Evolutionary conservation across 2,797 vertebrate species (phyloP), one percentile per base, ranked within the genome.

Genomic region (Sorex maritimensis): DNA sequence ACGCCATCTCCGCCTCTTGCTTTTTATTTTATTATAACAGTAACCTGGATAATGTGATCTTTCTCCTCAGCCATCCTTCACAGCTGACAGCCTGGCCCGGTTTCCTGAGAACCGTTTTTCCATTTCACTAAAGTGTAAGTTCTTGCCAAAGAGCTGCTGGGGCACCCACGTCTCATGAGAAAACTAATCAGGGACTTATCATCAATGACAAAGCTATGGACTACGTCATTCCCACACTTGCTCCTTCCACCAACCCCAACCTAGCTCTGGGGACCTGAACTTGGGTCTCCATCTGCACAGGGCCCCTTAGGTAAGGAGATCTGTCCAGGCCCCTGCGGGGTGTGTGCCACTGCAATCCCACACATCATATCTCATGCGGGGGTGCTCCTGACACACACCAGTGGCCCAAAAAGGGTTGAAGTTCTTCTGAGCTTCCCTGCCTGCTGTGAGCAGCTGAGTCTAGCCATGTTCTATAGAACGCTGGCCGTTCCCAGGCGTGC

Each of bases 11-110:
- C 0, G 4, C 67, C 69, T 81, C 71, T 81, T 0, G 0, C 72
- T 83, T 81, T 87, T 87, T 81, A 6, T 92, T 95, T 87, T 91
- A 72, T 95, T 94, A 88, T 7, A 26, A 2, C 0, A 1, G 38
- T 86, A 94, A 95, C 93, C 87, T 94, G 91, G 84, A 92, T 71
- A 73, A 88, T 21, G 49, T 30, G 80, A 82, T 94, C 91, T 91
- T 68, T 30, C 49, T 81, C 58, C 65, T 90, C 86, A 94, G 85
- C 46, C 86, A 86, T 96, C 90, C 41, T 26, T 96, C 82, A 95
- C 8, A 30, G n/a, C 41, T 74, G 92, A 95, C 82, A 93, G 63
- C 17, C 58, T 63, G 46, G 49, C 24, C 34, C 52, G 28, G 5
- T 71, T 91, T 91, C 82, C 68, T 81, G 55, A 90, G 72, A 4